Conservation (phyloP, 1,140 invertebrate genomes). For the Heliconius himera region DNA sequence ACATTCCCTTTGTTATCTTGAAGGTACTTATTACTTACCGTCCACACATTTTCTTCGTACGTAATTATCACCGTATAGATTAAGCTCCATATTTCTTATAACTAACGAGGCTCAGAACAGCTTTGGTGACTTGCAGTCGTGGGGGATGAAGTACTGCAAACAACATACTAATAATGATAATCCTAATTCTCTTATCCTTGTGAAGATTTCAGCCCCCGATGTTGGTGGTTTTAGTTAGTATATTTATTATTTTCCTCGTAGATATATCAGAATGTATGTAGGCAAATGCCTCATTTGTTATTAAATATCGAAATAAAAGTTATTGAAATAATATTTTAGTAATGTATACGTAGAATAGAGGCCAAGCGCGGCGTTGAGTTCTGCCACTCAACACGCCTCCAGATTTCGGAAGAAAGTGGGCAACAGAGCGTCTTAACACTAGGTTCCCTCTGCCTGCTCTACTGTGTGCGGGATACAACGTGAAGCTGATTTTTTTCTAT, state of each 20-base stretch:
- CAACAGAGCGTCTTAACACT: too few relatives aligned
- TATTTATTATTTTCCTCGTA: background rate
- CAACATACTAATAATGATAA: conserved; percentile 14
- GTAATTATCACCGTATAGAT: background rate
- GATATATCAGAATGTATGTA: background rate
- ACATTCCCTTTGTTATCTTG: background rate
- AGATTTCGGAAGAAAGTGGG: too few relatives aligned
- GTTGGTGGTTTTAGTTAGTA: background rate
- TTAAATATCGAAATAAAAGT: background rate
- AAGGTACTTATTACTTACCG: background rate
- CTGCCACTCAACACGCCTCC: too few relatives aligned
- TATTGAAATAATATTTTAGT: background rate
- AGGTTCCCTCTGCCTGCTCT: too few relatives aligned
- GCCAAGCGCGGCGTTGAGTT: too few relatives aligned
- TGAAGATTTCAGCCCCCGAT: background rate
- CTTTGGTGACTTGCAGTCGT: conserved; percentile 20
- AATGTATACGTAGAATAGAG: background rate
- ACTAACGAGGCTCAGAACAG: conserved; percentile 10
- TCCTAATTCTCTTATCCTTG: conserved; percentile 11
- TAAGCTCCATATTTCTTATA: background rate
- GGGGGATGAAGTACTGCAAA: conserved; percentile 16
- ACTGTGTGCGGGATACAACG: too few relatives aligned
- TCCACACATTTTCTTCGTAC: background rate
- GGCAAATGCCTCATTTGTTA: background rate
- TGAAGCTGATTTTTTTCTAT: too few relatives aligned